A percentile compares a stretch with the other conserved stretches of the same genome.
phyloP scores from a whole-genome alignment of 1,140 invertebrate species.

The Anthonomus grandis region DNA sequence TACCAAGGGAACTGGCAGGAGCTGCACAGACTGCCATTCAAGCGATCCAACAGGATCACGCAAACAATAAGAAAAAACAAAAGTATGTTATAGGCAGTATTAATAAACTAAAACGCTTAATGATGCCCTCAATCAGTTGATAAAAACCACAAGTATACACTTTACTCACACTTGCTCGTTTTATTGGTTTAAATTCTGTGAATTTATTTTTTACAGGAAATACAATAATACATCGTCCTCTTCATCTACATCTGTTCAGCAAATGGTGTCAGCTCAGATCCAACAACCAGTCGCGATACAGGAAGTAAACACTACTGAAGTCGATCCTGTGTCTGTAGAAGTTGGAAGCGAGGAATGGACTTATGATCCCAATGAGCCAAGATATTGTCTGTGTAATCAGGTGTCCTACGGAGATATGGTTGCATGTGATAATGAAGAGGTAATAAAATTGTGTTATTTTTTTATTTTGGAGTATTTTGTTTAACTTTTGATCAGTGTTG shows the following conservation, averaged over 20 bases:
- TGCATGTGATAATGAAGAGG: constrained; percentile 95
- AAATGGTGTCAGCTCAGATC: constrained; percentile 23
- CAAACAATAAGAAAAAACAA: constrained; percentile 63
- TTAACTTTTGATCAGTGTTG: too few relatives aligned
- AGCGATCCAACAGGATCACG: constrained; percentile 59
- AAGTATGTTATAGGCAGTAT: constrained; percentile 53
- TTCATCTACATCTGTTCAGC: constrained; percentile 25
- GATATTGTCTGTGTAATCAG: constrained; percentile 97
- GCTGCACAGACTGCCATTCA: constrained; percentile 77
- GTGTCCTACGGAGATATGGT: constrained; percentile 99
- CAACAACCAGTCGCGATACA: constrained; percentile 27
- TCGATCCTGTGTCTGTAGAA: constrained; percentile 32
- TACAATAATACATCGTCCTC: constrained; percentile 28
- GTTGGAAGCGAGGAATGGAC: constrained; percentile 61
- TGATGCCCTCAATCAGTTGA: neutral
- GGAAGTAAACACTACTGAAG: constrained; percentile 36
- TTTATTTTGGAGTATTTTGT: too few relatives aligned
- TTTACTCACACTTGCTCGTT: neutral
- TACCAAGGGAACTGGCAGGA: constrained; percentile 67
- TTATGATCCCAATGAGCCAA: constrained; percentile 88
- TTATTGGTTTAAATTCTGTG: constrained; percentile 19
- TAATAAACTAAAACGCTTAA: too few relatives aligned
- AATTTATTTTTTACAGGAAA: constrained; percentile 30
- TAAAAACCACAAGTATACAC: too few relatives aligned
- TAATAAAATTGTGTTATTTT: too few relatives aligned